Conservation (phyloP, 2,797 vertebrate genomes). For the Sciurus vulgaris region DNA sequence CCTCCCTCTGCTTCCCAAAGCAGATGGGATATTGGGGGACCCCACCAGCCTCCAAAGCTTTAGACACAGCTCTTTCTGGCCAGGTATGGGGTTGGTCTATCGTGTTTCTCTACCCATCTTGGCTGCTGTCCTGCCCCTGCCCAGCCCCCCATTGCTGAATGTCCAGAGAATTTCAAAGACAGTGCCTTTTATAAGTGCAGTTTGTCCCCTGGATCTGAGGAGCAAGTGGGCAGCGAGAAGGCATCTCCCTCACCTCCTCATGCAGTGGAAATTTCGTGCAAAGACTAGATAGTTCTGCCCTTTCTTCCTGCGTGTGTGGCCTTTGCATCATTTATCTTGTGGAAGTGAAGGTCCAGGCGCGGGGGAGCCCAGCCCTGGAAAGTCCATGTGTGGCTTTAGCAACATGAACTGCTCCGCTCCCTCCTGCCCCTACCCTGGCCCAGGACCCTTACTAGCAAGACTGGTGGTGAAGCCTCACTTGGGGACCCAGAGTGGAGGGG, state of each 20-base stretch:
- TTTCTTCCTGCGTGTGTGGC: neutral
- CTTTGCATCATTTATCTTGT: constrained; percentile 45
- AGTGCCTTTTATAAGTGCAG: constrained; percentile 82
- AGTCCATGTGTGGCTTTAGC: constrained; percentile 1
- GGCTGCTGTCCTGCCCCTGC: constrained; percentile 5
- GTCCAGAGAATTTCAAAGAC: constrained; percentile 69
- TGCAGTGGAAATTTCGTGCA: constrained; percentile 62
- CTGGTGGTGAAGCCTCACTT: neutral
- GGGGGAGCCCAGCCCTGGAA: constrained; percentile 1
- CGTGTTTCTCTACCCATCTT: neutral
- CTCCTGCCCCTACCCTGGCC: neutral
- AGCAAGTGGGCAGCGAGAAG: neutral
- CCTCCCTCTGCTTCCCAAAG: neutral
- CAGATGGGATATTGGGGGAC: neutral
- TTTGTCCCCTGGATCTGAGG: constrained; percentile 42
- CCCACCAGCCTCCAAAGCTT: neutral
- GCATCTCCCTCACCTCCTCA: neutral
- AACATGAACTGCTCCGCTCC: neutral
- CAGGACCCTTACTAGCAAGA: neutral
- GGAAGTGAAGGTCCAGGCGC: constrained; percentile 44
- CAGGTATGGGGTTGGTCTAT: neutral
- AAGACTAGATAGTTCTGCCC: constrained; percentile 42
- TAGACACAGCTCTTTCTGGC: constrained; percentile 28
- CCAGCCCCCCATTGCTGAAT: constrained; percentile 47
- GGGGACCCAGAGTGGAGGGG: neutral